A percentile compares a stretch with the other conserved stretches of the same genome.
Evolutionary conservation across 2,113 vertebrate genomes (phyloP).

Genomic region (Apteryx owenii): DNA sequence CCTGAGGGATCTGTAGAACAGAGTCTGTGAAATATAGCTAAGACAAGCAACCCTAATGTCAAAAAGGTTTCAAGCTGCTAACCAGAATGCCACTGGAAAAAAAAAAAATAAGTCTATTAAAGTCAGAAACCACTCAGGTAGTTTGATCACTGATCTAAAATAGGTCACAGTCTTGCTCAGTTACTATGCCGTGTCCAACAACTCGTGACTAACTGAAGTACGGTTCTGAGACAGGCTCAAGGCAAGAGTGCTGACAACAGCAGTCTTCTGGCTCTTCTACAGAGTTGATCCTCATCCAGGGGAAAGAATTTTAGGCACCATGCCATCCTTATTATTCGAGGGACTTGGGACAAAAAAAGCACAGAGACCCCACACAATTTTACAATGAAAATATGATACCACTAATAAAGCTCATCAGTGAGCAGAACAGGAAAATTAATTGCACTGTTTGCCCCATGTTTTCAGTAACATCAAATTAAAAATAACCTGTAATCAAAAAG

Average conservation of each 20-base stretch:
- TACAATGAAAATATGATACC: rapidly evolving
- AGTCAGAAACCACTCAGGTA: background rate
- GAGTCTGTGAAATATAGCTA: background rate
- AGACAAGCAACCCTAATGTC: rapidly evolving
- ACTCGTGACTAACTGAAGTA: background rate
- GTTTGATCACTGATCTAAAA: too few relatives aligned
- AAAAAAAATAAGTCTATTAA: too few relatives aligned
- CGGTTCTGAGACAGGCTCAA: too few relatives aligned
- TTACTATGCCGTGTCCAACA: background rate
- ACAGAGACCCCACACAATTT: rapidly evolving
- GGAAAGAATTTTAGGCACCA: too few relatives aligned
- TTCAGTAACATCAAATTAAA: too few relatives aligned
- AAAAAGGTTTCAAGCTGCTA: background rate
- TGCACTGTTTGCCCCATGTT: rapidly evolving
- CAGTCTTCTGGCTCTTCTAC: too few relatives aligned
- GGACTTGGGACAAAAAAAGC: background rate
- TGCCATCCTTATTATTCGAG: rapidly evolving
- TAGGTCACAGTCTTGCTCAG: rapidly evolving
- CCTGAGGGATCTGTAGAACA: background rate
- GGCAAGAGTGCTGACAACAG: background rate
- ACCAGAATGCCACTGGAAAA: background rate
- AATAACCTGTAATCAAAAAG: background rate
- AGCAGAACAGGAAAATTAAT: background rate
- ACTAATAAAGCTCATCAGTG: background rate
- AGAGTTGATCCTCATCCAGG: too few relatives aligned